Conservation (phyloP, 2,113 vertebrate genomes). For the Pygathrix nemaeus region DNA sequence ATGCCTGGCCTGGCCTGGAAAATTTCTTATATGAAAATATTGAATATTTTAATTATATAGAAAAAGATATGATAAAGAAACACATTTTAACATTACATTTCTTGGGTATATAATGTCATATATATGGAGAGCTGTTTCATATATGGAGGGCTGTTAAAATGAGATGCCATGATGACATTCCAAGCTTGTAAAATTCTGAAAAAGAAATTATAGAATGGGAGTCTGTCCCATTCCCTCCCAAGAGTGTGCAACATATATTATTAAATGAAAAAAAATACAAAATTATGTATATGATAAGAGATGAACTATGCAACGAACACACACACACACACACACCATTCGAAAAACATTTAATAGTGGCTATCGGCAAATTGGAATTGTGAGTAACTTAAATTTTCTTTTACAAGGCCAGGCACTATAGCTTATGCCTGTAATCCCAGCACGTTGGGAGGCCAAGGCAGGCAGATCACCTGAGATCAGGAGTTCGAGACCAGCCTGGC, state of each 20-base stretch:
- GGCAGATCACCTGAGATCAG: too few relatives aligned
- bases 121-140: neutral
- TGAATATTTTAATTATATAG: neutral
- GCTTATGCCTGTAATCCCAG: too few relatives aligned
- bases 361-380: neutral
- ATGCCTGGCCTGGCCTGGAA: neutral
- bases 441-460: too few relatives aligned
- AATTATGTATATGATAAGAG: neutral
- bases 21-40: neutral
- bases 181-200: neutral
- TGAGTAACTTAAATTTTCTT: constrained; percentile 8
- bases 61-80: neutral
- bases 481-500: too few relatives aligned
- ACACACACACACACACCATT: neutral
- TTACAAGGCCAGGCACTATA: too few relatives aligned
- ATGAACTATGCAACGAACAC: neutral
- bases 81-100: neutral
- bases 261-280: neutral
- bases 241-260: neutral
- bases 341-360: neutral
- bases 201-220: constrained; percentile 8
- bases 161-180: neutral
- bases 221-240: neutral
- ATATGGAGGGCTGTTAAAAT: neutral
- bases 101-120: neutral